phyloP scores from a whole-genome alignment of 2,797 vertebrate genomes.

The Salarias fasciatus region DNA sequence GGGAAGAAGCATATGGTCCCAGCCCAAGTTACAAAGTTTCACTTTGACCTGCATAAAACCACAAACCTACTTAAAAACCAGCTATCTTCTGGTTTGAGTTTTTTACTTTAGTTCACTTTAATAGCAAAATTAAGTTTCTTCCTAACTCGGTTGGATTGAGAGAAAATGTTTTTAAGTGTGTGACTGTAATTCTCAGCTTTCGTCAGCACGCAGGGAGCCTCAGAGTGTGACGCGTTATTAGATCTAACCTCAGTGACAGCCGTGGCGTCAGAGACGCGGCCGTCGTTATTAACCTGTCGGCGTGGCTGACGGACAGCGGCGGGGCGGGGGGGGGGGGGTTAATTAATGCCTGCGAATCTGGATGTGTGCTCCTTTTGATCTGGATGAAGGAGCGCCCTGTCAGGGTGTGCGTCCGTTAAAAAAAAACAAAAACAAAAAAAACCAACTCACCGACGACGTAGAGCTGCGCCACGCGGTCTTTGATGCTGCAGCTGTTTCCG shows the following conservation, averaged over 20 bases:
- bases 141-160: conserved; percentile 1
- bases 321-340: conserved; percentile 45
- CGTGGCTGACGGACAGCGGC: conserved; percentile 33
- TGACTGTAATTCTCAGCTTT: conserved; percentile 48
- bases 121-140: no score
- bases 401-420: background rate
- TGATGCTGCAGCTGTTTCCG: conserved; percentile 97
- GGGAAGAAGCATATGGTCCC: no score
- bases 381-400: conserved; percentile 25
- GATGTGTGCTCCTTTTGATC: conserved; percentile 29
- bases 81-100: no score
- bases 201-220: conserved; percentile 37
- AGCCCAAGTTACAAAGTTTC: no score
- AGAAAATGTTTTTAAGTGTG: conserved; percentile 24
- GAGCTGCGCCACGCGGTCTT: conserved; percentile 88
- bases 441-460: conserved; percentile 96
- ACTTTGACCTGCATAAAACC: no score
- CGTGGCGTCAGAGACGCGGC: conserved; percentile 38
- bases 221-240: conserved; percentile 58
- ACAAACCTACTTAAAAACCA: conserved; percentile 5
- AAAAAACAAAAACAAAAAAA: no score
- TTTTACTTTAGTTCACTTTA: no score
- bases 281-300: conserved; percentile 67
- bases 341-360: conserved; percentile 56
- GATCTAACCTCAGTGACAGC: conserved; percentile 50